A percentile compares a stretch with the other conserved stretches of the same genome.
Conservation (phyloP, 2,888 invertebrate species). For the Leucophenga montana region DNA sequence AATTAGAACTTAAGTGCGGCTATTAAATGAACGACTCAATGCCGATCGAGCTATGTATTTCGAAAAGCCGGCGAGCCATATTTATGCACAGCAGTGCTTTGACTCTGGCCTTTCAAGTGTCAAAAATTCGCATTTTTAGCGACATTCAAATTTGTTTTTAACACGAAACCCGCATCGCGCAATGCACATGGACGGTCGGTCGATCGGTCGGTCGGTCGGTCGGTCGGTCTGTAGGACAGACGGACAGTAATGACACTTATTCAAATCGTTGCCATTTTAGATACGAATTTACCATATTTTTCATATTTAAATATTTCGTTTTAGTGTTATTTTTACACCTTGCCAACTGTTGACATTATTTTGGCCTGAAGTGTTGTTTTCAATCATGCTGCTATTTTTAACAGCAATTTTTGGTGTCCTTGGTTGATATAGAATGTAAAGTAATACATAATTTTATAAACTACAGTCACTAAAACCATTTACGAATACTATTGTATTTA, state of each 20-base stretch:
- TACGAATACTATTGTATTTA: too few species aligned
- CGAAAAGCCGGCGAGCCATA: background rate
- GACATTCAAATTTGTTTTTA: conserved; percentile 13
- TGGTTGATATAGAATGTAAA: too few species aligned
- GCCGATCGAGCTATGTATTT: background rate
- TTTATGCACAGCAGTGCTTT: background rate
- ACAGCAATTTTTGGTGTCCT: too few species aligned
- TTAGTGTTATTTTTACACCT: conserved; percentile 18
- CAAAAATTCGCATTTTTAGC: background rate
- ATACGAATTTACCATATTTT: too few species aligned
- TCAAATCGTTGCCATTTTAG: background rate
- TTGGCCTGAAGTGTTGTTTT: too few species aligned
- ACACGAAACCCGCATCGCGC: background rate
- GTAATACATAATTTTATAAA: too few species aligned
- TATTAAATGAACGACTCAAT: conserved; percentile 16
- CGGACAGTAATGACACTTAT: background rate
- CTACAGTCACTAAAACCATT: too few species aligned
- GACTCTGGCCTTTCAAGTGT: too few species aligned
- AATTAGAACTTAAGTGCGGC: conserved; percentile 50
- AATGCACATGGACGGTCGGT: background rate
- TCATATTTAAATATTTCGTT: background rate
- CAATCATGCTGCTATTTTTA: too few species aligned
- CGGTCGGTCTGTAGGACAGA: background rate
- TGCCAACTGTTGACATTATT: background rate
- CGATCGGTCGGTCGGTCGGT: background rate